Percentiles rank a stretch among this genome's conserved stretches.
These are phyloP conservation scores for Batillaria attramentaria DNA, from an alignment of 1,140 invertebrate species.

Conservation along the genomic window DNA sequence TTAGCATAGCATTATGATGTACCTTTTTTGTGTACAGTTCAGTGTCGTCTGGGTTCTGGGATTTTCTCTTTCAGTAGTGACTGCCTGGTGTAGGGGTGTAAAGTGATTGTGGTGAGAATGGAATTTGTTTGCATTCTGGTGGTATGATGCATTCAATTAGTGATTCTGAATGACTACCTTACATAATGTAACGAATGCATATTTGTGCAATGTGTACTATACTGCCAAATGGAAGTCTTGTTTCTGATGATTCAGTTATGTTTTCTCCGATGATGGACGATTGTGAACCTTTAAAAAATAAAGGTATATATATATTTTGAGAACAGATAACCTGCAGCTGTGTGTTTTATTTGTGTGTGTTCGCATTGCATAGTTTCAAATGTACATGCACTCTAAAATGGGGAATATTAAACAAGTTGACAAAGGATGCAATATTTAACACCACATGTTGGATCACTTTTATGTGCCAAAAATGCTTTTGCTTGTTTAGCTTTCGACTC, in stretches of 20 bases:
- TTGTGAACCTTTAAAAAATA: background rate
- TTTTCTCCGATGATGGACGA: background rate
- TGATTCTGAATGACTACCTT: background rate
- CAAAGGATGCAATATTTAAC: too few relatives aligned
- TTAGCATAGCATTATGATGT: too few relatives aligned
- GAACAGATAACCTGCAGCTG: background rate
- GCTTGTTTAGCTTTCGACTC: too few relatives aligned
- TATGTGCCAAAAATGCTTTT: too few relatives aligned
- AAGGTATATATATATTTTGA: slow-evolving; percentile 23
- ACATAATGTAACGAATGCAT: background rate
- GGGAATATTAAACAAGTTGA: too few relatives aligned
- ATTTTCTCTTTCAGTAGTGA: background rate
- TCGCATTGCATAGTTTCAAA: too few relatives aligned
- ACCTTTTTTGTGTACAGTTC: background rate
- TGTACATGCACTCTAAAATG: too few relatives aligned
- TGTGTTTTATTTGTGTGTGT: too few relatives aligned
- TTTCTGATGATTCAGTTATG: slow-evolving; percentile 10
- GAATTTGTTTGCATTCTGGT: too few relatives aligned
- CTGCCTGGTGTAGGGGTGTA: slow-evolving; percentile 13
- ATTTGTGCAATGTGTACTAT: slow-evolving; percentile 22
- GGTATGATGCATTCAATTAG: too few relatives aligned
- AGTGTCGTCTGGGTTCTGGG: background rate
- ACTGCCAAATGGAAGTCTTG: slow-evolving; percentile 1
- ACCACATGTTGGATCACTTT: too few relatives aligned
- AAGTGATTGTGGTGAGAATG: too few relatives aligned